Conservation (phyloP, 1,140 invertebrate species). For the Plutomurus gul region DNA sequence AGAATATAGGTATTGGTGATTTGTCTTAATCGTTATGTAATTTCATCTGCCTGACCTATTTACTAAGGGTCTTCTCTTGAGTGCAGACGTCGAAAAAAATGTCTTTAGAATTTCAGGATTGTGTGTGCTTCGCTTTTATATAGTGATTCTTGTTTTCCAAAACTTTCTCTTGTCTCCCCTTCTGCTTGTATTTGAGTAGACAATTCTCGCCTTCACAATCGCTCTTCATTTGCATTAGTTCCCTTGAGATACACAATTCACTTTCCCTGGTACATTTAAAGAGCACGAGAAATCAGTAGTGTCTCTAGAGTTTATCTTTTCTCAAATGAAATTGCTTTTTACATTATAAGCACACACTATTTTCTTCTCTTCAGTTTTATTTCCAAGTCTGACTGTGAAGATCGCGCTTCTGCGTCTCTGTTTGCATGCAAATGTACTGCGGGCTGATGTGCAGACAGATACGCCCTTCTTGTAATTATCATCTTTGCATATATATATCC, state of each 20-base stretch:
- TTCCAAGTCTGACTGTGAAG: neutral
- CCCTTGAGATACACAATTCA: neutral
- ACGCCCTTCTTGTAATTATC: too few species aligned
- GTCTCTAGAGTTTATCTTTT: neutral
- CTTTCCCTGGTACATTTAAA: neutral
- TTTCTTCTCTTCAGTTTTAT: neutral
- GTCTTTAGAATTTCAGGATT: neutral
- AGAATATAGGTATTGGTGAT: too few species aligned
- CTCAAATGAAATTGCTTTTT: neutral
- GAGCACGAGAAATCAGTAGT: neutral
- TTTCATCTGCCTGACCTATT: too few species aligned
- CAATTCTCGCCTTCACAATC: neutral
- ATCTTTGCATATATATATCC: too few species aligned
- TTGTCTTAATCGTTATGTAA: neutral
- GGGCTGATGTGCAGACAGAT: too few species aligned
- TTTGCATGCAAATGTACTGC: too few species aligned
- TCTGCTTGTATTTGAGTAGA: neutral
- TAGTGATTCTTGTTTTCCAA: neutral
- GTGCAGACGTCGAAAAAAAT: neutral
- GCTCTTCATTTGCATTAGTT: conserved; percentile 22
- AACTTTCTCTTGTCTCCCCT: neutral
- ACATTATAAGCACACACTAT: neutral
- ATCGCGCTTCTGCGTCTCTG: too few species aligned
- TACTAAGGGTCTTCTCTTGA: too few species aligned
- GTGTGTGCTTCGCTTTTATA: neutral